Evolutionary conservation across 2,113 vertebrate genomes (phyloP).

Genomic region (Cyanoramphus novaezelandiae): DNA sequence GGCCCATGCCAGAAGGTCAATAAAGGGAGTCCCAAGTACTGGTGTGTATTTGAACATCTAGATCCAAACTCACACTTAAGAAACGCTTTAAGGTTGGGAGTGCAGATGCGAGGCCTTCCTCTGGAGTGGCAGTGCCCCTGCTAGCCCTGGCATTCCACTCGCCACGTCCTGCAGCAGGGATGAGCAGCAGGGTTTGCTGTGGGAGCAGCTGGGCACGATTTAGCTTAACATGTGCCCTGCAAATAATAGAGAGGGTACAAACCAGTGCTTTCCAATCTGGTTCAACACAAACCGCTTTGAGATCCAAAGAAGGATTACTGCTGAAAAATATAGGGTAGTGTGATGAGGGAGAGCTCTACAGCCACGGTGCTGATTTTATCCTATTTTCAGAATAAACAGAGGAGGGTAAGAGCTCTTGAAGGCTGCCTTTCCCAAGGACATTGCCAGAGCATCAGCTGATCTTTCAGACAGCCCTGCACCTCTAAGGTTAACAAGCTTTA

Average conservation of each 20-base stretch:
- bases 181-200: background rate
- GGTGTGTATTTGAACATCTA: background rate
- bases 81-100: background rate
- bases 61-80: background rate
- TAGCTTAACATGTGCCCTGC: background rate
- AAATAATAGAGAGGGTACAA: constrained; percentile 16
- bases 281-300: constrained; percentile 1
- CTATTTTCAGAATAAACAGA: background rate
- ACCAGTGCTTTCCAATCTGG: background rate
- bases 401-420: background rate
- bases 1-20: background rate
- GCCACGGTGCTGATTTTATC: background rate
- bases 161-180: background rate
- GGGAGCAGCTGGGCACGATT: background rate
- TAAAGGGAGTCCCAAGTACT: background rate
- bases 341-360: background rate
- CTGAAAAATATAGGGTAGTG: background rate
- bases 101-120: background rate
- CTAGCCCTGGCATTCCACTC: background rate
- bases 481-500: background rate
- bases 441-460: background rate
- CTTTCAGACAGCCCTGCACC: background rate
- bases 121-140: rapidly evolving
- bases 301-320: background rate
- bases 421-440: background rate